A percentile compares a stretch with the other conserved stretches of the same genome.
Conservation (phyloP, 2,797 vertebrate species). For the Leuciscus waleckii region DNA sequence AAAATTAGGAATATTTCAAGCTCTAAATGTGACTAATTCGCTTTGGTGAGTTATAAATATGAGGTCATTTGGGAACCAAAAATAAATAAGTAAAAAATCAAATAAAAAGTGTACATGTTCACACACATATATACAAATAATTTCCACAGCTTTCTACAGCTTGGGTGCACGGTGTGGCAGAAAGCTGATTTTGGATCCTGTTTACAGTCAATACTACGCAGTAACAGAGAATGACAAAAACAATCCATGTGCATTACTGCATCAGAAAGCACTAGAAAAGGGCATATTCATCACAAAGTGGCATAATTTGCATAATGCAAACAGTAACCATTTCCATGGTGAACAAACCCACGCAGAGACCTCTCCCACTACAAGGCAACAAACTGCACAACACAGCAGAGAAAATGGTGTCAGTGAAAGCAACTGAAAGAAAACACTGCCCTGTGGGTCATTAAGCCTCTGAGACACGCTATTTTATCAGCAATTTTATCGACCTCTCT, state of each 20-base stretch:
- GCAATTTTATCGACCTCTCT: neutral
- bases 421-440: neutral
- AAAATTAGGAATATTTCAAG: neutral
- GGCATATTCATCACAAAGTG: slow-evolving; percentile 63
- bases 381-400: slow-evolving; percentile 7
- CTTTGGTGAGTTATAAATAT: neutral
- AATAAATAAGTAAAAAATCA: too few relatives aligned
- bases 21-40: neutral
- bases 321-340: slow-evolving; percentile 62
- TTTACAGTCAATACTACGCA: neutral
- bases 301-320: slow-evolving; percentile 53
- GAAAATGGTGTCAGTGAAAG: slow-evolving; percentile 26
- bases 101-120: too few relatives aligned
- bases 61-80: neutral
- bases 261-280: slow-evolving; percentile 65
- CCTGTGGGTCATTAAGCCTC: neutral
- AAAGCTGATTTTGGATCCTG: neutral
- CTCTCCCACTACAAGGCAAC: slow-evolving; percentile 37
- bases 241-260: slow-evolving; percentile 48
- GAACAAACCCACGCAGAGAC: slow-evolving; percentile 63
- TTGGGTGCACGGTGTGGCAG: neutral
- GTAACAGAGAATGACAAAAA: slow-evolving; percentile 35
- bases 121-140: neutral
- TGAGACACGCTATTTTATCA: slow-evolving; percentile 3
- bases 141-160: neutral